phyloP scores from a whole-genome alignment of 2,797 vertebrate species.

The Hypotaenidia okinawae region DNA sequence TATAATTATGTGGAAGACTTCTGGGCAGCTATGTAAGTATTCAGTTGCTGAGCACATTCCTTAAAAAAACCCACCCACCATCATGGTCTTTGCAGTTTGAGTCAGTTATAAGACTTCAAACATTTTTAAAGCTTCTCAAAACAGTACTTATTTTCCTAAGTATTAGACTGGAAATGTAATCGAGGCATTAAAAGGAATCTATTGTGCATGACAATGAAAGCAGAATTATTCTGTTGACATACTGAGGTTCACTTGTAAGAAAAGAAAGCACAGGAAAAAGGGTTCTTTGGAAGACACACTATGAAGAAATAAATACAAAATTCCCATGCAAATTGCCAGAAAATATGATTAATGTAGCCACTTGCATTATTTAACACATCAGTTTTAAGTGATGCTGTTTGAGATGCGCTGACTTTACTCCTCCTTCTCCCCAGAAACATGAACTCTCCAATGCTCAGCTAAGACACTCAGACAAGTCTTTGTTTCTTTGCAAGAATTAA shows the following conservation, averaged over 20 bases:
- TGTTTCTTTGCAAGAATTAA: neutral
- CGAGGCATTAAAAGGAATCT: neutral
- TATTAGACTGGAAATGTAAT: neutral
- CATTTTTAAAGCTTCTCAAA: neutral
- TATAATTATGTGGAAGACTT: neutral
- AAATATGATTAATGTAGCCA: neutral
- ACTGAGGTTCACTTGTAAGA: neutral
- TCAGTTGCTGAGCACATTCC: neutral
- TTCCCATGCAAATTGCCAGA: neutral
- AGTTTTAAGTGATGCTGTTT: neutral
- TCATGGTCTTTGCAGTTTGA: neutral
- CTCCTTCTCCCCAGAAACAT: neutral
- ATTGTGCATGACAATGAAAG: neutral
- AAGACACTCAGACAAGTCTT: neutral
- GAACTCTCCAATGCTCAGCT: neutral
- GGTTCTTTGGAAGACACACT: neutral
- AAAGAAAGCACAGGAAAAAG: neutral
- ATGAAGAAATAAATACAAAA: neutral
- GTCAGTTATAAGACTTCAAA: neutral
- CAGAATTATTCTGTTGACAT: neutral
- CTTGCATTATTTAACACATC: neutral
- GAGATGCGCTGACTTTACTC: neutral
- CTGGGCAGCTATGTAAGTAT: neutral
- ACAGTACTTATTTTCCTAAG: neutral
- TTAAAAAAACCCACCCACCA: neutral